These are phyloP conservation scores for Acrocephalus scirpaceus DNA, from an alignment of 2,797 vertebrate species.

Conservation along the genomic window DNA sequence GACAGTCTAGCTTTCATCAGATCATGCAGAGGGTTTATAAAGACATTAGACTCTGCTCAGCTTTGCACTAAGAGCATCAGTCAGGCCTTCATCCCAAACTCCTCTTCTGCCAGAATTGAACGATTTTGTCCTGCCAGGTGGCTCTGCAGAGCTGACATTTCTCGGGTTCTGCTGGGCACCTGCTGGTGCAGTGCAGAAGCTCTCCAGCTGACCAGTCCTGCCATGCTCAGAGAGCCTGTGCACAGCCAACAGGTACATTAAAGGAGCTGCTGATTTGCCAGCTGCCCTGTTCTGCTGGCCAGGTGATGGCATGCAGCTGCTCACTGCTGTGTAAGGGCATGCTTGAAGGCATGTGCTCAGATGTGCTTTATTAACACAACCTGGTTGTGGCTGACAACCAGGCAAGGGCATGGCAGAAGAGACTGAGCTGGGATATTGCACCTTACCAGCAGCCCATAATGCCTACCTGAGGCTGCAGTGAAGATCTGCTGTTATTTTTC, in stretches of 20 bases:
- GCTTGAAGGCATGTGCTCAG: not conserved
- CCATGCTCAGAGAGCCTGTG: not conserved
- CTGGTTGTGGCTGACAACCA: not conserved
- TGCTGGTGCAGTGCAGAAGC: rapidly evolving
- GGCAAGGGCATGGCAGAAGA: not conserved
- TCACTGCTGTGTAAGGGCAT: not conserved
- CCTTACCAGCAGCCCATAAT: not conserved
- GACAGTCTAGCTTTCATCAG: not conserved
- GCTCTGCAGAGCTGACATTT: not conserved
- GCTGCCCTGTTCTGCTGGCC: not conserved
- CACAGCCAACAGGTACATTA: not conserved
- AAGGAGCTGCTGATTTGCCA: not conserved
- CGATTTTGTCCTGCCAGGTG: not conserved
- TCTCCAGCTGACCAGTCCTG: not conserved
- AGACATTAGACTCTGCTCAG: not conserved
- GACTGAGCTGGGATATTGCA: not conserved
- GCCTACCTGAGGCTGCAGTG: not conserved
- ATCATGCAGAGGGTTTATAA: not conserved
- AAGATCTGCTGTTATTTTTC: not conserved
- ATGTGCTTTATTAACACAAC: rapidly evolving
- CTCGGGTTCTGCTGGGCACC: rapidly evolving
- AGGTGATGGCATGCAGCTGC: not conserved
- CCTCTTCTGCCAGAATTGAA: not conserved
- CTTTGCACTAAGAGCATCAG: not conserved
- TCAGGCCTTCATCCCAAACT: not conserved